Evolutionary conservation across 2,888 invertebrate species (phyloP), one percentile per base, ranked within the genome.

Genomic region (Girardia tigrina): DNA sequence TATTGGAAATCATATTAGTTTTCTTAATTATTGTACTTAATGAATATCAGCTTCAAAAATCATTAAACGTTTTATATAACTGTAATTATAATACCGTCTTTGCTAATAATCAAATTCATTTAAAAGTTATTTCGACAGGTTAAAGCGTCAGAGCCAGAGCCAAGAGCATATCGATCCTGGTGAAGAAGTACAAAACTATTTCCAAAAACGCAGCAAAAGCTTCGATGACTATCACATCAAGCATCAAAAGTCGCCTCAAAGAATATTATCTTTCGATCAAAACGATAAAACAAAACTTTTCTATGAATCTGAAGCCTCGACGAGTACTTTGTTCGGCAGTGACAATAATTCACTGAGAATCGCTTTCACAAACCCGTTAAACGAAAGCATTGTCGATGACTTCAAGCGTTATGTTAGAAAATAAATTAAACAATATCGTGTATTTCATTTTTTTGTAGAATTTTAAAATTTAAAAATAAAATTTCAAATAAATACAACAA

Each of bases 271-370:
- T 12, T 36, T 36, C 36, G 16, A 36, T 16, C 36, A 36, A 36
- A 36, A 36, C 16, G 36, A 36, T 16, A 36, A 36, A 36, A 12
- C 36, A 36, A 16, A 16, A 36, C 16, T 36, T 36, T 36, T 12
- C 36, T 12, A 36, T 12, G 23, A 56, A 6, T 56, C 56, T 8
- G 56, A 56, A 56, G 23, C 56, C 23, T 56, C 56, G 23, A 56
- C 56, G 4, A 56, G 56, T 16, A 56, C 56, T 2, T 20, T 56
- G n/a, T 56, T 56, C 23, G 56, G 56, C 4, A 56, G 56, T n/a
- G 56, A 56, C 23, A 56, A 56, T 56, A 56, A 56, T 16, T 56
- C 56, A 56, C 56, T 56, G n/a, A 56, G 56, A 56, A 56, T 56
- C 4, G 56, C 56, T 56, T 56, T 56, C 23, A 16, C 56, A 2